Percentiles rank a stretch among this genome's conserved stretches.
Evolutionary conservation across 1,140 invertebrate species (phyloP).

Genomic region (Drosophila sp.): DNA sequence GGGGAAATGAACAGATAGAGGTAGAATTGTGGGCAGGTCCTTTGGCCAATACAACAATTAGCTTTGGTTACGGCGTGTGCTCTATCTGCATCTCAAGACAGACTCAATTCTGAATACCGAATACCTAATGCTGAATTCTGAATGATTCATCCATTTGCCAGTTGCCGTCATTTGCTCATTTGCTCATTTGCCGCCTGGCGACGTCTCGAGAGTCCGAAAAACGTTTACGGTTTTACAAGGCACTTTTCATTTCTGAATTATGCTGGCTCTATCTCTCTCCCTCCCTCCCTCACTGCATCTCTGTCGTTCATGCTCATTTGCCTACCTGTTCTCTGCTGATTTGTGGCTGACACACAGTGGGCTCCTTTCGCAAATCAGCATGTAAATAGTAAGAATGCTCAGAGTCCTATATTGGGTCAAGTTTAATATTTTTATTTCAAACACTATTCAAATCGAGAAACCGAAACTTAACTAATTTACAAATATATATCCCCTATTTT

Average conservation of each 20-base stretch:
- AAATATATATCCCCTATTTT: too few relatives aligned
- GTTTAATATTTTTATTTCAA: too few relatives aligned
- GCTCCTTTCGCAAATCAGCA: too few relatives aligned
- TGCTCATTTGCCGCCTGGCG: constrained; percentile 29
- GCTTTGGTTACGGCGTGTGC: constrained; percentile 67
- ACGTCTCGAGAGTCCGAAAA: constrained; percentile 14
- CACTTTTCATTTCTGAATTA: constrained; percentile 16
- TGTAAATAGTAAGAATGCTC: too few relatives aligned
- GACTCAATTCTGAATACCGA: background rate
- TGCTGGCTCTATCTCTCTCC: background rate
- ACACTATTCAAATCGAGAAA: too few relatives aligned
- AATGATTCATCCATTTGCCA: constrained; percentile 21
- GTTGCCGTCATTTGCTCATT: background rate
- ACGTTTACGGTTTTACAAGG: constrained; percentile 17
- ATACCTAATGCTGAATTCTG: background rate
- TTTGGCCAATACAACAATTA: constrained; percentile 61
- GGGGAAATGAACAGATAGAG: too few relatives aligned
- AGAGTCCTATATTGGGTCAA: too few relatives aligned
- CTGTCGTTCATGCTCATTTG: background rate
- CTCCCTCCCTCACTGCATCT: background rate
- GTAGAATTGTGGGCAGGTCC: constrained; percentile 28
- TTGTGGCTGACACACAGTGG: constrained; percentile 22
- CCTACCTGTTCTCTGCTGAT: constrained; percentile 34
- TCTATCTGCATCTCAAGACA: constrained; percentile 71
- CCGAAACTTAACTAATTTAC: too few relatives aligned